These are phyloP conservation scores for Dione vanillae DNA, from an alignment of 2,888 invertebrate genomes.

Conservation along the genomic window DNA sequence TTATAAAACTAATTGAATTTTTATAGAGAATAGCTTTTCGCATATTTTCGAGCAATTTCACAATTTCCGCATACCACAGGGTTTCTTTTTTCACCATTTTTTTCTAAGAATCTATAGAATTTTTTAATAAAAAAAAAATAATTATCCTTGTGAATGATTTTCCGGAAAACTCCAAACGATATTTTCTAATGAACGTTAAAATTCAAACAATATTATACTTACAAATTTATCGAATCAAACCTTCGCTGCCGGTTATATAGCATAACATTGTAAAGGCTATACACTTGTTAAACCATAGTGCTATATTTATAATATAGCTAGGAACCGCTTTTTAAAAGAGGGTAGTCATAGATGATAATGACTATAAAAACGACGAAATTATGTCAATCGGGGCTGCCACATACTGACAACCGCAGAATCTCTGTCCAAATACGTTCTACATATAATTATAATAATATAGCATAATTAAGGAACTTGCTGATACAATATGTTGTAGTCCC, in stretches of 20 bases:
- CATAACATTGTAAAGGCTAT: slow-evolving; percentile 24
- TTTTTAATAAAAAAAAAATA: slow-evolving; percentile 1
- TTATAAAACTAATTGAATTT: neutral
- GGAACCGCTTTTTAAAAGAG: too few relatives aligned
- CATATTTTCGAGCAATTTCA: neutral
- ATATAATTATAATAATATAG: too few relatives aligned
- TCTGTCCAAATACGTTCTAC: too few relatives aligned
- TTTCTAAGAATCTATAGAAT: neutral
- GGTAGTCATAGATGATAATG: too few relatives aligned
- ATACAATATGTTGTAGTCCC: too few relatives aligned
- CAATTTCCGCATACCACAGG: slow-evolving; percentile 12
- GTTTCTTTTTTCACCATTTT: neutral
- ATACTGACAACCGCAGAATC: too few relatives aligned
- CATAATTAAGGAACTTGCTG: too few relatives aligned
- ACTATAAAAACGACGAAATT: too few relatives aligned
- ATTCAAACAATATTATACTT: slow-evolving; percentile 43
- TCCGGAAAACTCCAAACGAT: slow-evolving; percentile 14
- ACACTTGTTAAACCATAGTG: neutral
- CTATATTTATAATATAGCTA: too few relatives aligned
- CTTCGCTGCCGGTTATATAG: slow-evolving; percentile 28
- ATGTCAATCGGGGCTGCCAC: too few relatives aligned
- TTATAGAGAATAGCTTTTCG: neutral
- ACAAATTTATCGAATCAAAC: slow-evolving; percentile 41
- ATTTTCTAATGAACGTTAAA: slow-evolving; percentile 28
- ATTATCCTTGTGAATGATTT: neutral